Evolutionary conservation across 2,888 invertebrate genomes (phyloP).

Genomic region (Eupelmus urozonus): DNA sequence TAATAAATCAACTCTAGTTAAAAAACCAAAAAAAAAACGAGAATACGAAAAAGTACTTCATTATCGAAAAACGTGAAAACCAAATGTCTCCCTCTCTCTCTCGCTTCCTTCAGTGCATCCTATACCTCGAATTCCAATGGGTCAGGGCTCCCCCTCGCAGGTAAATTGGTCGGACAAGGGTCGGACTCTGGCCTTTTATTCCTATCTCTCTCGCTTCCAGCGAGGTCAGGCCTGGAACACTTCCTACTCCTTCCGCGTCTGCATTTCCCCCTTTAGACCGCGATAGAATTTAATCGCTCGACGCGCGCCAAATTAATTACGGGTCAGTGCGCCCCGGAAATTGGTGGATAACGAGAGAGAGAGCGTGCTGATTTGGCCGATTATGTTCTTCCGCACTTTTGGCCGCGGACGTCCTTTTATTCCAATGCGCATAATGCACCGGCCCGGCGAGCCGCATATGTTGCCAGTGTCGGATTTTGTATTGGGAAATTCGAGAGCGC

Average conservation of each 20-base stretch:
- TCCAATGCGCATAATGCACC: background rate
- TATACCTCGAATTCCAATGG: too few relatives aligned
- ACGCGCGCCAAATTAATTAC: slow-evolving; percentile 22
- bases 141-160: background rate
- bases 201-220: background rate
- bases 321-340: slow-evolving; percentile 6
- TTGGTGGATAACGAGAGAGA: slow-evolving; percentile 2
- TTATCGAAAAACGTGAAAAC: background rate
- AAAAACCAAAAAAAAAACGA: background rate
- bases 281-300: slow-evolving; percentile 8
- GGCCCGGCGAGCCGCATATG: slow-evolving; percentile 5
- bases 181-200: background rate
- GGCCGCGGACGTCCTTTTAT: background rate
- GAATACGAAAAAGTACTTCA: background rate
- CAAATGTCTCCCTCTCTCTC: background rate
- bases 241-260: background rate
- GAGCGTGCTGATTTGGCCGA: background rate
- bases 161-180: slow-evolving; percentile 2
- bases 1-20: slow-evolving; percentile 5
- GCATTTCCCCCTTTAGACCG: background rate
- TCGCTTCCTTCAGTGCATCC: too few relatives aligned
- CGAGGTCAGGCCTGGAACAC: background rate
- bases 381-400: slow-evolving; percentile 8
- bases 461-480: background rate
- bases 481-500: slow-evolving; percentile 31